Evolutionary conservation across 2,113 vertebrate species (phyloP).

Genomic region (Festucalex cinctus): DNA sequence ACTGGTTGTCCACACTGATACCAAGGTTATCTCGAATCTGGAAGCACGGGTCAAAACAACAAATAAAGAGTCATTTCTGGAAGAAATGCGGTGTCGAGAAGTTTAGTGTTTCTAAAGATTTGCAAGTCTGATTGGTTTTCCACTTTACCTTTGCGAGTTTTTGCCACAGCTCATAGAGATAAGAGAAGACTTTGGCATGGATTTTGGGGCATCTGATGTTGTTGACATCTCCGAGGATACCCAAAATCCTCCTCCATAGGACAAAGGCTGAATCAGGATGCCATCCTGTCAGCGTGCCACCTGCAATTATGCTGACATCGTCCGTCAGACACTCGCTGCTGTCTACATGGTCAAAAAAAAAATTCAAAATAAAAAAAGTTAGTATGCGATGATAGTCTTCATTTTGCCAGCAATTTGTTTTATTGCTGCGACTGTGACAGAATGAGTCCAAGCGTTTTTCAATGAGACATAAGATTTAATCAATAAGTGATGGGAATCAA

Average conservation of each 20-base stretch:
- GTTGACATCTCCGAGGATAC: slow-evolving; percentile 96
- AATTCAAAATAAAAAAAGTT: slow-evolving; percentile 1
- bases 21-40: slow-evolving; percentile 97
- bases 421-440: neutral
- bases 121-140: neutral
- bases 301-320: slow-evolving; percentile 94
- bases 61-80: neutral
- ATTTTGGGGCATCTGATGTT: slow-evolving; percentile 89
- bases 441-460: slow-evolving; percentile 6
- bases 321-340: slow-evolving; percentile 91
- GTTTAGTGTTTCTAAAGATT: neutral
- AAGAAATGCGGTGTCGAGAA: neutral
- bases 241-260: slow-evolving; percentile 92
- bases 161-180: slow-evolving; percentile 94
- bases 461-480: slow-evolving; percentile 31
- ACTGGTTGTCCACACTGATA: slow-evolving; percentile 90
- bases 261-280: slow-evolving; percentile 94
- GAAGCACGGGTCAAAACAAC: slow-evolving; percentile 14
- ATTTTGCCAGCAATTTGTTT: neutral
- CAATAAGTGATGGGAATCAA: slow-evolving; percentile 28
- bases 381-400: neutral
- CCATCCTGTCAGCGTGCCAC: slow-evolving; percentile 92
- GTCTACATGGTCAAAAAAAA: slow-evolving; percentile 68
- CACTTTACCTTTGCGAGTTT: slow-evolving; percentile 89
- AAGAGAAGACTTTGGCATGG: slow-evolving; percentile 88